phyloP scores from a whole-genome alignment of 2,113 vertebrate species.

The Sebastes fasciatus region DNA sequence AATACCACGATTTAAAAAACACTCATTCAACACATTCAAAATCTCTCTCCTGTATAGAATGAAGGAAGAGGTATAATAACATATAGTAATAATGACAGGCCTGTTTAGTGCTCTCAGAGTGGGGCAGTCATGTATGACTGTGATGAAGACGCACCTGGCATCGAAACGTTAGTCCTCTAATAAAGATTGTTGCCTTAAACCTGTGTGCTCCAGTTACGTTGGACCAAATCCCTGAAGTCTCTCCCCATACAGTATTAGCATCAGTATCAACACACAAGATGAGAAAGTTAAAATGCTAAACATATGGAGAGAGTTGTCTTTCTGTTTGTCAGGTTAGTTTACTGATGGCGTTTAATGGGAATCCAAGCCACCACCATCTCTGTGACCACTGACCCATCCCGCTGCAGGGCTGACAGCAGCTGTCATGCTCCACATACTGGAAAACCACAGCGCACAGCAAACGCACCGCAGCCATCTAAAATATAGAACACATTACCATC shows the following conservation, averaged over 20 bases:
- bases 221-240: background rate
- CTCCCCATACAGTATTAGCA: background rate
- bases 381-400: slow-evolving; percentile 33
- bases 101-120: background rate
- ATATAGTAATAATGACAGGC: too few relatives aligned
- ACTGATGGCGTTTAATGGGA: background rate
- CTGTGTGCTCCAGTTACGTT: background rate
- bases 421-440: slow-evolving; percentile 25
- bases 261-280: background rate
- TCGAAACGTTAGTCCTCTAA: background rate
- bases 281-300: background rate
- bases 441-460: slow-evolving; percentile 48
- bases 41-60: too few relatives aligned
- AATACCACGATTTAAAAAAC: too few relatives aligned
- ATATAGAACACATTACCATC: slow-evolving; percentile 51
- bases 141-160: too few relatives aligned
- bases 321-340: slow-evolving; percentile 9
- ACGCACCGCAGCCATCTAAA: slow-evolving; percentile 40
- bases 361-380: background rate
- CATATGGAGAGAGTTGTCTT: background rate
- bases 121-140: background rate
- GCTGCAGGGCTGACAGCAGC: slow-evolving; percentile 46
- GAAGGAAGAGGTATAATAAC: too few relatives aligned
- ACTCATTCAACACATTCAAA: too few relatives aligned
- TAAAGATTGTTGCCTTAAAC: background rate